Evolutionary conservation across 2,113 vertebrate species (phyloP), one percentile per base, ranked within the genome.

Genomic region (Tamias sibiricus): DNA sequence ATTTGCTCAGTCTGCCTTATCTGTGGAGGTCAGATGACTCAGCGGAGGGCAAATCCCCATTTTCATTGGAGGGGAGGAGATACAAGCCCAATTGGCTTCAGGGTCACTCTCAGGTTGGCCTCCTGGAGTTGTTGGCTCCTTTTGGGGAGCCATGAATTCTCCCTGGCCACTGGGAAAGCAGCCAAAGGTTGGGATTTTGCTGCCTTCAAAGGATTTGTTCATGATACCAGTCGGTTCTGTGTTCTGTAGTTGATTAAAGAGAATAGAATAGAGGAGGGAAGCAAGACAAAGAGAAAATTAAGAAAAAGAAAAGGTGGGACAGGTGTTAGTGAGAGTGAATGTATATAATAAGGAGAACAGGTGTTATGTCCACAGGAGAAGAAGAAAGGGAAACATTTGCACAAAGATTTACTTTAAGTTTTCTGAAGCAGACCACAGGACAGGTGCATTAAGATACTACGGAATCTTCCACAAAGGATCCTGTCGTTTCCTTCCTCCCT

Each of bases 211-310:
- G 75, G 9, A 0, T 64, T 75, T 35, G 22, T 40, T 37, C 28
- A 66, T 37, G n/a, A 42, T 30, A n/a, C 22, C 16, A 1, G 13
- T 91, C 35, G 9, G 42, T 28, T 64, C 16, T 77, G 37, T n/a
- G 5, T 62, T 35, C 87, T 86, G 28, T 35, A 26, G n/a, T 24
- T 82, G 37, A 64, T 7, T 85, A 40, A 66, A 82, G 62, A 84
- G 24, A 57, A 80, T 0, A 35, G 75, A n/a, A 9, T 24, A 5
- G 35, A 79, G 62, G 30, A 94, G 62, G 37, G 28, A 35, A 81
- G 37, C 77, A 84, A 81, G 79, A 59, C 30, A 68, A 62, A 93
- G 59, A 83, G 44, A 71, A 72, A 92, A 95, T 13, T 12, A 62
- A 68, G 59, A 40, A 62, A 89, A 52, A 44, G n/a, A 40, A 74